A percentile compares a stretch with the other conserved stretches of the same genome.
Conservation (phyloP, 2,888 invertebrate genomes). For the Scelioninae gen. 2 region DNA sequence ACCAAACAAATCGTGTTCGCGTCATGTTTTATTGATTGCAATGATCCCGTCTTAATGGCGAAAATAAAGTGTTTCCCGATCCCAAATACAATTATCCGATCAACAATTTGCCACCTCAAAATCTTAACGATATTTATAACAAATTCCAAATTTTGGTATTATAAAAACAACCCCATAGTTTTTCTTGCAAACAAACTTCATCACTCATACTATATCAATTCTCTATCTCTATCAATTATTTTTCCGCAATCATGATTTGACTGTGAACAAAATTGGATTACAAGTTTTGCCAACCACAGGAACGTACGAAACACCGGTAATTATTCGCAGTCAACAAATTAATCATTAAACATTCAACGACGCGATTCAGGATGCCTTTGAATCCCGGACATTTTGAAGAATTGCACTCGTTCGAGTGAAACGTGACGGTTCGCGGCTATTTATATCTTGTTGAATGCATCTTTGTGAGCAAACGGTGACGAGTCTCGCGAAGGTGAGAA, state of each 20-base stretch:
- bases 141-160: too few relatives aligned
- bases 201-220: too few relatives aligned
- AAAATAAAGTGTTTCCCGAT: too few relatives aligned
- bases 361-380: neutral
- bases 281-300: too few relatives aligned
- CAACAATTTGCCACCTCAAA: too few relatives aligned
- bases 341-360: neutral
- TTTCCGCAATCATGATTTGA: too few relatives aligned
- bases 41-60: slow-evolving; percentile 21
- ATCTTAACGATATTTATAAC: too few relatives aligned
- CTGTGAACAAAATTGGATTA: too few relatives aligned
- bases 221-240: too few relatives aligned
- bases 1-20: slow-evolving; percentile 24
- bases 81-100: too few relatives aligned
- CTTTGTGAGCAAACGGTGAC: neutral
- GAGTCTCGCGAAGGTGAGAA: neutral
- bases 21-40: slow-evolving; percentile 28
- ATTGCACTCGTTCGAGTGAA: slow-evolving; percentile 8
- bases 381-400: slow-evolving; percentile 20
- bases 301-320: neutral
- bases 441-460: slow-evolving; percentile 44
- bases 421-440: slow-evolving; percentile 29
- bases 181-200: too few relatives aligned
- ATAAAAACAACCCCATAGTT: too few relatives aligned
- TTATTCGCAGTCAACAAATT: neutral